Conservation (phyloP, 2,888 invertebrate genomes). For the Syrphus vitripennis region DNA sequence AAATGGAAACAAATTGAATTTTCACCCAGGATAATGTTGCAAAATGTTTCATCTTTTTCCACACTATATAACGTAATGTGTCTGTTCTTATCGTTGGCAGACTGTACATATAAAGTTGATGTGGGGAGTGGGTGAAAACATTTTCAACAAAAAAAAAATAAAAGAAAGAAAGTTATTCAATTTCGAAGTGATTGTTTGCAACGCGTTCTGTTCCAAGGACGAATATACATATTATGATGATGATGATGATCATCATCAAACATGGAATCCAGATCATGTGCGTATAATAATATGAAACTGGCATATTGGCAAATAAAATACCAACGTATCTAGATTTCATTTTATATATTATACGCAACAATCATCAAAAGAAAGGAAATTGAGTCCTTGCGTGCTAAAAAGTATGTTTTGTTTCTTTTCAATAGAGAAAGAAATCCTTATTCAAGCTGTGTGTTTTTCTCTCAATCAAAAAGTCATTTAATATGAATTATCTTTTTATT, state of each 20-base stretch:
- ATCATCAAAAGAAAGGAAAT: background rate
- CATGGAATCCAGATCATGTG: conserved; percentile 51
- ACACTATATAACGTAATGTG: background rate
- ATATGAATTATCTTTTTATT: conserved; percentile 1
- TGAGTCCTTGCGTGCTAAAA: conserved; percentile 20
- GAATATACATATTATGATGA: background rate
- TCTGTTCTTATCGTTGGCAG: conserved; percentile 2
- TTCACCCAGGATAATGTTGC: conserved; percentile 63
- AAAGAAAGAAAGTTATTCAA: conserved; percentile 41
- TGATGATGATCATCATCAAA: conserved; percentile 17
- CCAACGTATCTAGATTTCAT: conserved; percentile 46
- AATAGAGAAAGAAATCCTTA: background rate
- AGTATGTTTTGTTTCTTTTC: background rate
- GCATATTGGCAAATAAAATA: conserved; percentile 49
- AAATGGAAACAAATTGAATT: conserved; percentile 65
- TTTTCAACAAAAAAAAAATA: background rate
- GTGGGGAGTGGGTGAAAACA: too few species aligned
- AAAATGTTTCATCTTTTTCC: conserved; percentile 23
- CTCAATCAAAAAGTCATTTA: background rate
- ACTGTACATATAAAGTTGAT: background rate
- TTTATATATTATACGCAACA: background rate
- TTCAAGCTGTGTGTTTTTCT: background rate
- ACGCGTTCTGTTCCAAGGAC: conserved; percentile 16
- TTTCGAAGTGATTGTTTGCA: conserved; percentile 53
- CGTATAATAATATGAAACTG: conserved; percentile 46